Evolutionary conservation across 37 sponge, comb jelly and placozoan genomes (phyloP), one percentile per base, ranked within the genome.

Genomic region (Mnemiopsis leidyi): DNA sequence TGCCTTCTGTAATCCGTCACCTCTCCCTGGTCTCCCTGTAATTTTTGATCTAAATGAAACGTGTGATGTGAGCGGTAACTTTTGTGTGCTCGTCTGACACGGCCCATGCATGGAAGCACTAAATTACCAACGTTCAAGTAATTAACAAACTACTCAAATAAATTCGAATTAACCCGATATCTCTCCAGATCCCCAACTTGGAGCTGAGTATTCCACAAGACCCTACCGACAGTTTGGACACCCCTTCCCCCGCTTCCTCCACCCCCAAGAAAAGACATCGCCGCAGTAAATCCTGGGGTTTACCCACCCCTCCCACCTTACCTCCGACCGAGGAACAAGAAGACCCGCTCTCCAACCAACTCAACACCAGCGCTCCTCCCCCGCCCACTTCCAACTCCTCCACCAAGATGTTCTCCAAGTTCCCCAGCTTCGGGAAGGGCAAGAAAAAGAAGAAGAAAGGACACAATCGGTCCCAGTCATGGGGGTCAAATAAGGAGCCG

Each of bases 401-500:
- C 20, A 2, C 82, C 82, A 69, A 69, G 29, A 16, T 79, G 36
- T 79, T 79, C 82, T 7, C 20, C 82, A 79, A 79, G 37, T 35
- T 79, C 37, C 82, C 82, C 82, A 79, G 82, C 37, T 79, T 79
- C 82, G 82, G 82, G 23, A 79, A 79, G 82, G 82, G 82, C 82
- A 79, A 79, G 82, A 79, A 30, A 7, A 79, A 79, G 36, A 79
- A 79, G 82, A 79, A 79, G 37, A 79, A 79, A 29, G 36, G 82
- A 7, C 82, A 79, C 82, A 79, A 35, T 33, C 2, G 82, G 82
- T 79, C 82, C 7, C 7, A 23, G 37, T 79, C 82, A 9, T 79
- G 82, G 82, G 82, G 82, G 28, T 16, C 73, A 3, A 69, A 69
- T 25, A 69, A 69, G 29, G 73, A 25, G 28, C 24, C 29, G n/a